Conservation (phyloP, 2,113 vertebrate species). For the Chroicocephalus ridibundus region DNA sequence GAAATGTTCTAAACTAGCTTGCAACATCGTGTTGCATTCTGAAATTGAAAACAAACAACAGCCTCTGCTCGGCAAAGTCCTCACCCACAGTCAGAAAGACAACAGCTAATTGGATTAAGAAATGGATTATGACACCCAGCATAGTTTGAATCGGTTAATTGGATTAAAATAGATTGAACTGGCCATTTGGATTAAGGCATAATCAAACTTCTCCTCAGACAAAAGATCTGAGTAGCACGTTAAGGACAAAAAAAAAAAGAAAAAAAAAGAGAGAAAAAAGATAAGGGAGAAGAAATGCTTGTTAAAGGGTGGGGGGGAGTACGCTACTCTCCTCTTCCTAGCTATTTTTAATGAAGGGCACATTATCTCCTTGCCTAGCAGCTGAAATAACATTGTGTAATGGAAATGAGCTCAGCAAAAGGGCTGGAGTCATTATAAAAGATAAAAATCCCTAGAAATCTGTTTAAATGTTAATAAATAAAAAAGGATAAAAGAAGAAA, state of each 20-base stretch:
- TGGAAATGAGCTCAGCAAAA: conserved; percentile 57
- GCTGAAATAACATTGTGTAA: conserved; percentile 58
- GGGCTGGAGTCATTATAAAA: conserved; percentile 40
- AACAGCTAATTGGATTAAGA: conserved; percentile 74
- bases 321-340: background rate
- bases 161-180: conserved; percentile 63
- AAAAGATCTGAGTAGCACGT: conserved; percentile 40
- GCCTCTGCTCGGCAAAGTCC: background rate
- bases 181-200: conserved; percentile 71
- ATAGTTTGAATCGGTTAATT: conserved; percentile 57
- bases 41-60: conserved; percentile 9
- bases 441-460: conserved; percentile 50
- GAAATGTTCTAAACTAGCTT: background rate
- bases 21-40: background rate
- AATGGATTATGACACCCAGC: conserved; percentile 64
- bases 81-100: background rate
- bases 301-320: background rate
- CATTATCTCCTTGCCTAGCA: conserved; percentile 47
- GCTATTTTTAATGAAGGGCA: conserved; percentile 49
- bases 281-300: conserved; percentile 60
- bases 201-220: conserved; percentile 64
- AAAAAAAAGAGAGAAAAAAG: conserved; percentile 30
- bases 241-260: background rate
- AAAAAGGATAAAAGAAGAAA: conserved; percentile 27
- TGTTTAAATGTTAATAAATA: conserved; percentile 62